These are phyloP conservation scores for Lasiurus cinereus DNA, from an alignment of 2,113 vertebrate genomes.

Conservation along the genomic window DNA sequence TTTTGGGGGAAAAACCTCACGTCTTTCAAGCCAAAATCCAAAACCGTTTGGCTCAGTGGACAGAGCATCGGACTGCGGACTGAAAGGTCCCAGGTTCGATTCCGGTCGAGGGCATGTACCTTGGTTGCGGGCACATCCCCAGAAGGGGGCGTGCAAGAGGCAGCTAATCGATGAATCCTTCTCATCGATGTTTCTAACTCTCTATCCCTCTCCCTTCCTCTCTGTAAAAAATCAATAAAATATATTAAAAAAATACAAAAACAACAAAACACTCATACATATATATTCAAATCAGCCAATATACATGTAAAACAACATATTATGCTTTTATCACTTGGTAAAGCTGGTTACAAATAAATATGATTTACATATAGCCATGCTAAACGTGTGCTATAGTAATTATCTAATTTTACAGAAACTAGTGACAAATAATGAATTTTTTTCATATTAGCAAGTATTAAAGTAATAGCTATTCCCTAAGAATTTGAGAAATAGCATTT, in stretches of 20 bases:
- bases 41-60: too few species aligned
- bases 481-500: not conserved
- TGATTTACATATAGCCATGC: not conserved
- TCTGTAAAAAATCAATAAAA: too few species aligned
- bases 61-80: too few species aligned
- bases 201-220: too few species aligned
- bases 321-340: conserved; percentile 43
- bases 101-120: too few species aligned
- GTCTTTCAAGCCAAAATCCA: conserved; percentile 24
- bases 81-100: too few species aligned
- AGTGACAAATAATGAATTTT: not conserved
- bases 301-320: not conserved
- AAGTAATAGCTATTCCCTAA: not conserved
- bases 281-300: conserved; percentile 6
- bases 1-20: conserved; percentile 43
- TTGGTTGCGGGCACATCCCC: too few species aligned
- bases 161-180: too few species aligned
- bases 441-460: conserved; percentile 33
- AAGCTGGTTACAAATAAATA: conserved; percentile 16
- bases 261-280: not conserved
- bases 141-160: too few species aligned
- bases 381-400: not conserved
- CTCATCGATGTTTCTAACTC: too few species aligned
- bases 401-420: not conserved
- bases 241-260: too few species aligned